phyloP scores from a whole-genome alignment of 2,113 vertebrate genomes.

The Callionymus lyra region DNA sequence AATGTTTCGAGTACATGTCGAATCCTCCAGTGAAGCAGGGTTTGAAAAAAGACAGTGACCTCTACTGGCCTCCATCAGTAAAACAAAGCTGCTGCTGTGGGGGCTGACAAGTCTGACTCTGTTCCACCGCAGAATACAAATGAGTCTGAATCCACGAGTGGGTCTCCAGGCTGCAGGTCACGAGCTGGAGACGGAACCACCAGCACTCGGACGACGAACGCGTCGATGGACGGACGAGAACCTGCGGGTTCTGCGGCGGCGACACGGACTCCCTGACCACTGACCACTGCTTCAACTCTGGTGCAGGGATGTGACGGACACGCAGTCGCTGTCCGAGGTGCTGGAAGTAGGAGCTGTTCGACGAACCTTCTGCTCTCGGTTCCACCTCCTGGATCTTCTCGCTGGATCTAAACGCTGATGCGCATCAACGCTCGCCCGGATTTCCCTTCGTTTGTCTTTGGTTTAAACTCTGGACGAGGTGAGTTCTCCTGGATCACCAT shows the following conservation, averaged over 20 bases:
- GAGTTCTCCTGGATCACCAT: conserved; percentile 41
- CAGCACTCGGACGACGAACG: background rate
- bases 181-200: conserved; percentile 21
- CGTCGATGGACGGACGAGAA: conserved; percentile 1
- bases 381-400: conserved; percentile 18
- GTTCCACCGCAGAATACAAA: conserved; percentile 35
- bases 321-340: conserved; percentile 54
- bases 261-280: conserved; percentile 1
- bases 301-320: conserved; percentile 13
- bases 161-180: conserved; percentile 34
- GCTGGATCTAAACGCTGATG: conserved; percentile 38
- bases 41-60: conserved; percentile 51
- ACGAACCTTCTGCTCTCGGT: conserved; percentile 24
- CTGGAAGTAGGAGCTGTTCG: conserved; percentile 57
- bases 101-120: conserved; percentile 20
- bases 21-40: background rate
- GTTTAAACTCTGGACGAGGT: conserved; percentile 30
- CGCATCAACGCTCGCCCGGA: conserved; percentile 17
- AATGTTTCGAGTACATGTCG: no score
- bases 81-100: conserved; percentile 34
- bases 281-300: conserved; percentile 13
- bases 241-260: conserved; percentile 14
- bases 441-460: conserved; percentile 19
- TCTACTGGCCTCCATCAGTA: conserved; percentile 53
- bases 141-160: conserved; percentile 23